Percentiles rank a stretch among this genome's conserved stretches.
Evolutionary conservation across 1,140 invertebrate species (phyloP).

Genomic region (Trachymyrmex cornetzi): DNA sequence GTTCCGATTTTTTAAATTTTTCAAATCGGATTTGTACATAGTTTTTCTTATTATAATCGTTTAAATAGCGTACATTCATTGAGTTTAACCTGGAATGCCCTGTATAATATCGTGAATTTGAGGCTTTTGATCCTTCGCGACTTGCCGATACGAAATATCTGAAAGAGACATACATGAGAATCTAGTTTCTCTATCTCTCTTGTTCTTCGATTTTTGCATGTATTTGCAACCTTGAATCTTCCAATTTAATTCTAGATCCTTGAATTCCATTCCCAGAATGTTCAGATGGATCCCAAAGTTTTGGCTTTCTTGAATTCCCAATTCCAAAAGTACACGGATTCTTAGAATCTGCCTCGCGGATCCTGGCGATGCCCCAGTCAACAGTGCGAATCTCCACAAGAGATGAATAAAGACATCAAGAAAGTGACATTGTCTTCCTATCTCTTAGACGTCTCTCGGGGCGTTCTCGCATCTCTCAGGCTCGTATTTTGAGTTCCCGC

Average conservation of each 20-base stretch:
- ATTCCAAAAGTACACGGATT: neutral
- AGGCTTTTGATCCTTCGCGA: neutral
- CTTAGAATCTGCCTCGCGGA: neutral
- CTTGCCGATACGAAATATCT: conserved; percentile 6
- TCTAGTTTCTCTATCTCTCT: neutral
- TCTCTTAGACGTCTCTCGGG: neutral
- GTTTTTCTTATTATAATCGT: neutral
- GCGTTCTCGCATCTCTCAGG: neutral
- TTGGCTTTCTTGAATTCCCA: neutral
- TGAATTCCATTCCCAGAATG: neutral
- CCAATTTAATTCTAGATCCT: neutral
- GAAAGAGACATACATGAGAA: neutral
- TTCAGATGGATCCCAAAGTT: neutral
- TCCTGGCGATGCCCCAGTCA: neutral
- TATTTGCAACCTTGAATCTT: neutral
- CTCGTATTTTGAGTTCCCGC: neutral
- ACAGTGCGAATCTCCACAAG: neutral
- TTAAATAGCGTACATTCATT: neutral
- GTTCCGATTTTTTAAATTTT: neutral
- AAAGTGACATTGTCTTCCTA: neutral
- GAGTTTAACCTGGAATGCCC: neutral
- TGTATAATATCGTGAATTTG: neutral
- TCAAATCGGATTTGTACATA: neutral
- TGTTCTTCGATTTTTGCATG: neutral
- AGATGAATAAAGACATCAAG: neutral